Base-by-base conservation (phyloP, 2,888 invertebrate genomes). In the Pimpla rufipes region DNA sequence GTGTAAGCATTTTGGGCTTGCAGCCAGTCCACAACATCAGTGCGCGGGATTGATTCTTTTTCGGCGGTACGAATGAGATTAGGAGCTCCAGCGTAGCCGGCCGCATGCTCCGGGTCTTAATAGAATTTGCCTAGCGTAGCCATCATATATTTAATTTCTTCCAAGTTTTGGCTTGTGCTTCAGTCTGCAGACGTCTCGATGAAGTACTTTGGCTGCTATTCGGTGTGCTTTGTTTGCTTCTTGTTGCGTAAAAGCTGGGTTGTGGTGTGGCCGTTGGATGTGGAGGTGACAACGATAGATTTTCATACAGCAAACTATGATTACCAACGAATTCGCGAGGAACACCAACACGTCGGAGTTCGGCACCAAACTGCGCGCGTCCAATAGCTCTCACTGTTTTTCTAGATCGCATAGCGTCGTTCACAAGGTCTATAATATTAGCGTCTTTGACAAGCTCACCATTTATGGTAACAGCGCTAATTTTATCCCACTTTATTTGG, bases 71-170 rank as follows among this genome's bases (percentile, higher is more conserved):
- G 47, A 47, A 47, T 47, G 7, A 47, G 5, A 5, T 47, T 47
- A 2, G 47, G 11, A 1, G 71, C 76, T 2, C 79, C 70, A 0
- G 79, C 73, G 62, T 80, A 86, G 21, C 84, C 67, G 6, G 74
- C 74, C 2, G 84, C 76, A 18, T 86, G 67, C 8, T 50, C 21
- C 7, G 85, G 68, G 37, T 81, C 79, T 23, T 81, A 81, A 37
- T 85, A 85, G 13, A 80, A 45, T 11, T 55, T 76, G 67, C 45
- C 47, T 8, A 57, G 42, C 0, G 64, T 0, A n/a, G 47, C 1
- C 64, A 66, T 75, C 47, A 55, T 16, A 55, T 35, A 13, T 18
- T 52, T 11, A 18, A 6, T 16, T 21, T 64, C 10, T 21, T 55
- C 55, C 55, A 21, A 16, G 55, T 5, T 18, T 3, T 55, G 10